Percentiles rank a stretch among this genome's conserved stretches.
Conservation (phyloP, 2,888 invertebrate genomes). For the Epirrhoe tristata region DNA sequence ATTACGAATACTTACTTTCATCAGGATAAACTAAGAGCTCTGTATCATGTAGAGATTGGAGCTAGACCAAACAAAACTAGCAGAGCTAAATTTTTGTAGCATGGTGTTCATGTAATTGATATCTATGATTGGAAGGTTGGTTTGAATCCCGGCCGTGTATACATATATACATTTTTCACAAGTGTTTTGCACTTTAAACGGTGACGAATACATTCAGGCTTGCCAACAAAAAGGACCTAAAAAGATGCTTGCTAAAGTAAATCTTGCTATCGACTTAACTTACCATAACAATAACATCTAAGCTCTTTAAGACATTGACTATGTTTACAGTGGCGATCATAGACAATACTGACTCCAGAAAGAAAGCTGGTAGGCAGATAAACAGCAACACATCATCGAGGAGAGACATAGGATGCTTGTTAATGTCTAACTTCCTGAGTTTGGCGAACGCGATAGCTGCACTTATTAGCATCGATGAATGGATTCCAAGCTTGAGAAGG, state of each 20-base stretch:
- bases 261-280: slow-evolving; percentile 42
- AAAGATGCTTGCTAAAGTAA: not conserved
- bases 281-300: slow-evolving; percentile 85
- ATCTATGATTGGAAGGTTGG: too few species aligned
- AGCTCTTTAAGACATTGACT: slow-evolving; percentile 77
- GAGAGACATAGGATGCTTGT: slow-evolving; percentile 86
- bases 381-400: slow-evolving; percentile 90
- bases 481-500: slow-evolving; percentile 82
- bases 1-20: too few species aligned
- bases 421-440: slow-evolving; percentile 87
- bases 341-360: slow-evolving; percentile 89
- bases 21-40: too few species aligned
- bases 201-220: not conserved
- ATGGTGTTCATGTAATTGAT: too few species aligned
- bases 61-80: too few species aligned
- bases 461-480: slow-evolving; percentile 84
- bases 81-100: too few species aligned
- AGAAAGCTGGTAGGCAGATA: slow-evolving; percentile 90
- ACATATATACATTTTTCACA: too few species aligned
- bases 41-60: too few species aligned
- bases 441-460: slow-evolving; percentile 87
- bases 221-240: not conserved
- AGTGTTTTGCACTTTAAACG: too few species aligned
- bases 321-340: slow-evolving; percentile 87
- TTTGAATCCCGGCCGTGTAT: too few species aligned